phyloP scores from a whole-genome alignment of 2,888 invertebrate species.

The Dasysyrphus albostriatus region DNA sequence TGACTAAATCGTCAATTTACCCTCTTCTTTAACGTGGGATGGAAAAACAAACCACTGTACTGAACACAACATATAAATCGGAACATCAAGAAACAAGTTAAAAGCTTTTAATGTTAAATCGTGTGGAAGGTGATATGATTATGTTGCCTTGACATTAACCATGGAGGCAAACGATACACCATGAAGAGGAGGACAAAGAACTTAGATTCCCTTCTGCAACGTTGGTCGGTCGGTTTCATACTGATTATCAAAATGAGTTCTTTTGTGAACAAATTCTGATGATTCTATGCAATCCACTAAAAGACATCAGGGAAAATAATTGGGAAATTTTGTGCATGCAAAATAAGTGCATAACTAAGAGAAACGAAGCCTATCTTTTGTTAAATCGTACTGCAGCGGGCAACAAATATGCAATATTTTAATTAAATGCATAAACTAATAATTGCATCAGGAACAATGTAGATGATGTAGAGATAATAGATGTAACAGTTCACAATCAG shows the following conservation, averaged over 20 bases:
- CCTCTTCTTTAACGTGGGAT: slow-evolving; percentile 27
- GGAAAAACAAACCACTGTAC: slow-evolving; percentile 3
- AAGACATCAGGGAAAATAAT: background rate
- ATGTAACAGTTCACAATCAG: no score
- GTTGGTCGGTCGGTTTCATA: slow-evolving; percentile 11
- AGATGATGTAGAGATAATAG: no score
- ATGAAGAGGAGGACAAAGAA: slow-evolving; percentile 49
- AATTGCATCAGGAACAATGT: no score
- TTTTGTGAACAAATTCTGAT: slow-evolving; percentile 63
- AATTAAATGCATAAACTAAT: no score
- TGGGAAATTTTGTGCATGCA: background rate
- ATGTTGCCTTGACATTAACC: slow-evolving; percentile 78
- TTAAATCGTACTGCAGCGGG: no score
- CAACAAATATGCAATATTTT: no score
- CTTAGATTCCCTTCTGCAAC: slow-evolving; percentile 29
- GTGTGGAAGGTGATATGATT: slow-evolving; percentile 84
- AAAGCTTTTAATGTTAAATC: slow-evolving; percentile 80
- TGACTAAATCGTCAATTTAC: slow-evolving; percentile 36
- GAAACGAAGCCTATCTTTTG: no score
- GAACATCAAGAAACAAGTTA: slow-evolving; percentile 62
- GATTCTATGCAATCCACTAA: slow-evolving; percentile 45
- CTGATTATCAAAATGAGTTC: slow-evolving; percentile 63
- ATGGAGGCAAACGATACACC: slow-evolving; percentile 44
- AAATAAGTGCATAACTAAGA: background rate
- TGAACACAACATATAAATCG: slow-evolving; percentile 22